Conservation (phyloP, 2,113 vertebrate species). For the Rhabdornis inornatus region DNA sequence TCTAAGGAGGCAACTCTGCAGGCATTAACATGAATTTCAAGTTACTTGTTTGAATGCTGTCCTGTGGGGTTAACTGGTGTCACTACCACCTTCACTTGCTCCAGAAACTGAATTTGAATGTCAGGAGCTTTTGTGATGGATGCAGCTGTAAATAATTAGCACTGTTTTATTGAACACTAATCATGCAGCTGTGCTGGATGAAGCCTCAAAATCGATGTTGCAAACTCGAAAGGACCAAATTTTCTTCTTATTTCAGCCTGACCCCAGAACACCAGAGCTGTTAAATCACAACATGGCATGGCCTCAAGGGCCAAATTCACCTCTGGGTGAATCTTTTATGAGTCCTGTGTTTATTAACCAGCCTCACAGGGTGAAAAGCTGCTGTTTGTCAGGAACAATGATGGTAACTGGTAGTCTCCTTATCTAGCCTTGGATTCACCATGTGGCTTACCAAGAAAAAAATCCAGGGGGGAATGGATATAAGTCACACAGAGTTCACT, state of each 20-base stretch:
- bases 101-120: slow-evolving; percentile 63
- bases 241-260: background rate
- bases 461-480: rapidly evolving
- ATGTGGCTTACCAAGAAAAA: background rate
- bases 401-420: background rate
- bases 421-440: background rate
- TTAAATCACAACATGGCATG: background rate
- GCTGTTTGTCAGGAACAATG: background rate
- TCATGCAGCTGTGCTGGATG: slow-evolving; percentile 72
- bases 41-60: background rate
- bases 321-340: background rate
- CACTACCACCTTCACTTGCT: slow-evolving; percentile 25
- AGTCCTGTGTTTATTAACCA: background rate
- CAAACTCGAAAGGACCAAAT: background rate
- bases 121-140: slow-evolving; percentile 62
- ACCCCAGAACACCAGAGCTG: background rate
- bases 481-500: background rate
- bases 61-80: background rate
- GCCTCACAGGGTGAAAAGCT: background rate
- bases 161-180: slow-evolving; percentile 73
- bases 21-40: background rate
- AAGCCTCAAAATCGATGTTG: slow-evolving; percentile 49
- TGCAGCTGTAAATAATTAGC: slow-evolving; percentile 72
- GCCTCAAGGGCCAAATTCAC: background rate
- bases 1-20: background rate